phyloP scores from a whole-genome alignment of 2,888 invertebrate species.

The Emmelina monodactyla region DNA sequence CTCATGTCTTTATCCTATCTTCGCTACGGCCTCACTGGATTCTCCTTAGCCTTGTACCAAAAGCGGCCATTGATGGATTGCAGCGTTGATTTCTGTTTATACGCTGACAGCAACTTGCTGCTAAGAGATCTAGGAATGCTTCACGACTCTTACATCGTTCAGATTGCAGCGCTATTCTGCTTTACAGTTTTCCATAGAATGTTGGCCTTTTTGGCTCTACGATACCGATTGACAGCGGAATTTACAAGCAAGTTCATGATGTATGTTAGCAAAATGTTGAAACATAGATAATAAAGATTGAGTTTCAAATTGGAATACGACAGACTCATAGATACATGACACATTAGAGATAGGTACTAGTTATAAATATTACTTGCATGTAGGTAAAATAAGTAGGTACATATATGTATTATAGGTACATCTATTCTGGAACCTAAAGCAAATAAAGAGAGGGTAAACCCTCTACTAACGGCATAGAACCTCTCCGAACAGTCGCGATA shows the following conservation, averaged over 20 bases:
- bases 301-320: too few species aligned
- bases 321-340: too few species aligned
- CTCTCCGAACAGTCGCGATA: too few species aligned
- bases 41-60: slow-evolving; percentile 64
- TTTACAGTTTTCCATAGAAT: slow-evolving; percentile 65
- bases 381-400: too few species aligned
- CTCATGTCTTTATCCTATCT: slow-evolving; percentile 70
- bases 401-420: too few species aligned
- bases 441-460: too few species aligned
- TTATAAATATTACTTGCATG: too few species aligned
- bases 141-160: slow-evolving; percentile 51
- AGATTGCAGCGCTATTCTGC: slow-evolving; percentile 62
- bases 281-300: slow-evolving; percentile 59
- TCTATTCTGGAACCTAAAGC: too few species aligned
- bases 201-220: slow-evolving; percentile 64
- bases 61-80: slow-evolving; percentile 69
- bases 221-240: slow-evolving; percentile 63
- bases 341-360: too few species aligned
- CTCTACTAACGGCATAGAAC: too few species aligned
- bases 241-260: slow-evolving; percentile 63
- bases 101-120: slow-evolving; percentile 67
- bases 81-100: slow-evolving; percentile 56
- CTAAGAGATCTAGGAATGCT: slow-evolving; percentile 72
- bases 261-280: slow-evolving; percentile 61
- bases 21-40: slow-evolving; percentile 74